Evolutionary conservation across 2,113 vertebrate genomes (phyloP).

Genomic region (Gnathonemus echidnorhynchus): DNA sequence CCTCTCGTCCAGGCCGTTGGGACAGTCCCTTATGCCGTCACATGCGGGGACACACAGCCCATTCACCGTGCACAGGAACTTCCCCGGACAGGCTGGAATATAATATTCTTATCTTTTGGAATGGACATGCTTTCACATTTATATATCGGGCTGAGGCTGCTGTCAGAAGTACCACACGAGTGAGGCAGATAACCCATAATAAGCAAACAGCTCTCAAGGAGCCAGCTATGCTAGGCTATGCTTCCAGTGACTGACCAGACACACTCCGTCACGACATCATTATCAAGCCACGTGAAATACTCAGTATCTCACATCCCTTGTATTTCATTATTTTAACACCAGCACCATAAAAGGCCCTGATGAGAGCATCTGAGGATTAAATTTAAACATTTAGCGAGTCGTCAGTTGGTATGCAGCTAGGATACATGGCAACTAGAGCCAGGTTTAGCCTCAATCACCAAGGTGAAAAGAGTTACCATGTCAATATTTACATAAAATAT

Average conservation of each 20-base stretch:
- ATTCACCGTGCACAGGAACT: slow-evolving; percentile 75
- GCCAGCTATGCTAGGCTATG: background rate
- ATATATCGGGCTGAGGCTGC: background rate
- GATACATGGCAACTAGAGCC: background rate
- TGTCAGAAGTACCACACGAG: background rate
- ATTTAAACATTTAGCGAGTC: background rate
- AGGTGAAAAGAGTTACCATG: background rate
- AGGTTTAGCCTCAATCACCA: background rate
- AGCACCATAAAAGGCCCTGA: background rate
- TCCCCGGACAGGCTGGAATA: slow-evolving; percentile 74
- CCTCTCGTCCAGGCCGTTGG: slow-evolving; percentile 81
- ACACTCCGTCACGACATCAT: background rate
- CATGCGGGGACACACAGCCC: slow-evolving; percentile 83
- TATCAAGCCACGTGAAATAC: background rate
- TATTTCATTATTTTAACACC: background rate
- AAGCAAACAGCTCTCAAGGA: background rate
- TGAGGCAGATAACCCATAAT: background rate
- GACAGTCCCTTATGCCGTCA: slow-evolving; percentile 83
- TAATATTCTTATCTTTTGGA: slow-evolving; percentile 16
- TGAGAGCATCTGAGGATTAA: background rate
- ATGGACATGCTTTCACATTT: background rate
- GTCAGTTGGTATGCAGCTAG: background rate
- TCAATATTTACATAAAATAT: background rate
- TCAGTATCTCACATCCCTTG: background rate
- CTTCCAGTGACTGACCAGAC: too few relatives aligned